Evolutionary conservation across 2,113 vertebrate species (phyloP).

Genomic region (Oreochromis aureus): DNA sequence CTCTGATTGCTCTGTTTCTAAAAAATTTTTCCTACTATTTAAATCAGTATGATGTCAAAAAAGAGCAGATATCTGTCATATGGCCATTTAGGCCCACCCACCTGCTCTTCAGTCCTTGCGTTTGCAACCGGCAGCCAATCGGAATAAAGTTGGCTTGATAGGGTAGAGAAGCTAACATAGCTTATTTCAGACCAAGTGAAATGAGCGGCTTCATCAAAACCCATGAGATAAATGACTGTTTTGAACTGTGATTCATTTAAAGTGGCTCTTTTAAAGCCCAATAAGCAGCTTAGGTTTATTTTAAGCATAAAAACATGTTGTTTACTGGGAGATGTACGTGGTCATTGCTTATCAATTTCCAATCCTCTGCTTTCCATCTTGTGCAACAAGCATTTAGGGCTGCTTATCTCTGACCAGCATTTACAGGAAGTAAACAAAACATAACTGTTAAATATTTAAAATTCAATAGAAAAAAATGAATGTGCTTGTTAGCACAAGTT

Average conservation of each 20-base stretch:
- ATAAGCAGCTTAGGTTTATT: not conserved
- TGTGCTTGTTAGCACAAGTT: not conserved
- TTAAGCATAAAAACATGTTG: not conserved
- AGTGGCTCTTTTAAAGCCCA: not conserved
- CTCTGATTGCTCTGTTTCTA: not conserved
- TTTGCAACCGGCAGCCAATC: not conserved
- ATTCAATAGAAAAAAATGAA: not conserved
- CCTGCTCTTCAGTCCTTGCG: not conserved
- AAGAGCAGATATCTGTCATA: not conserved
- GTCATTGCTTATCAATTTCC: not conserved
- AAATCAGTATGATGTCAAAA: not conserved
- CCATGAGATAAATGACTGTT: not conserved
- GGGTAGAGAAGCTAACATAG: not conserved
- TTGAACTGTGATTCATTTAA: not conserved
- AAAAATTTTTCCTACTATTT: not conserved
- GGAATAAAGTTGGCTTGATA: not conserved
- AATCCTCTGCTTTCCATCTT: not conserved
- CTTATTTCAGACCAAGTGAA: not conserved
- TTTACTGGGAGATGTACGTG: not conserved
- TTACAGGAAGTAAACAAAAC: not conserved
- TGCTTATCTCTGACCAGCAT: not conserved
- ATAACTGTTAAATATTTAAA: not conserved
- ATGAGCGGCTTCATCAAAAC: not conserved
- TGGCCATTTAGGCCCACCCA: not conserved
- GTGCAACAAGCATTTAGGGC: not conserved